Evolutionary conservation across 2,797 vertebrate species (phyloP), one percentile per base, ranked within the genome.

Genomic region (Lacerta agilis): DNA sequence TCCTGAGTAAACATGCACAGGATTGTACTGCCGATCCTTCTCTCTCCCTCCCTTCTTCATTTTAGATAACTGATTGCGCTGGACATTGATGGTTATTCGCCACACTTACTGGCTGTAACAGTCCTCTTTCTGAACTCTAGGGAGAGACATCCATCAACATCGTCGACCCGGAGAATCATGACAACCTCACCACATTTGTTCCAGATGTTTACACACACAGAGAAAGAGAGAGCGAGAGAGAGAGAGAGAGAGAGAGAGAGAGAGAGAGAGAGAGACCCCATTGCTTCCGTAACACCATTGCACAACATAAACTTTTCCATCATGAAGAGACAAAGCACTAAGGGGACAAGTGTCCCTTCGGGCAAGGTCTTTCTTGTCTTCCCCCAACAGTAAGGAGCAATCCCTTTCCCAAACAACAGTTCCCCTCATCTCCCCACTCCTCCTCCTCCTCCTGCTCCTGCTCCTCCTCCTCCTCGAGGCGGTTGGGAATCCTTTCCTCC

Each of bases 381-480:
- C 73, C 49, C 45, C 27, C 43, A 7, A 79, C 10, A 7, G 5
- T 20, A n/a, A 36, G 8, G 38, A 20, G 73, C 29, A 18, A n/a
- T 9, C 43, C 29, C 4, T 10, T 10, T 36, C 8, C 38, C 2
- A 10, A 58, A 29, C 4, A 29, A 2, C n/a, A 0, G 18, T 0
- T n/a, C 9, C 33, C n/a, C 6, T 13, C 29, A 2, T 49, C 2
- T 2, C 1, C 0, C 4, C 27, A 3, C 3, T 33, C 8, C 15
- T 27, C 17, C 3, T 20, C 67, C 38, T 23, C 18, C 29, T 69
- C n/a, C 20, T 15, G 17, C 33, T 5, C 64, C 36, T 27, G 64
- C 49, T 27, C 17, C 3, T 29, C 67, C 38, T 23, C 18, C 29
- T 71, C n/a, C 29, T 36, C 20, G 15, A 15, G 2, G 33, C 69